These are phyloP conservation scores for Ricordea florida DNA, from an alignment of 92 coral and sea anemone species.

Conservation along the genomic window DNA sequence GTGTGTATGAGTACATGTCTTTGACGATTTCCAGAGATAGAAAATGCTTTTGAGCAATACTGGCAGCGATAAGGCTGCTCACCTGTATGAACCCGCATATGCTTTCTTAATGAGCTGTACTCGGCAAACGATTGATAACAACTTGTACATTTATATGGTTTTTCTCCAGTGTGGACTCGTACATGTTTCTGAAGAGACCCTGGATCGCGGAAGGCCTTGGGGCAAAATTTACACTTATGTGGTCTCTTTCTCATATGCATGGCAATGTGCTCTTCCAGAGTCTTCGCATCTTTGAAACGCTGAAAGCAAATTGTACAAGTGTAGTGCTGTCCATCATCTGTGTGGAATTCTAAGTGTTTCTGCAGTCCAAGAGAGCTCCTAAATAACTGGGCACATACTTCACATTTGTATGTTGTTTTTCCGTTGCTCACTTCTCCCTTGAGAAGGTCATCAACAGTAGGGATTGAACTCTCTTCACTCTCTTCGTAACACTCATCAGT, in stretches of 20 bases:
- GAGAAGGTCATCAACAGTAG: conserved; percentile 33
- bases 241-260: conserved; percentile 89
- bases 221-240: conserved; percentile 90
- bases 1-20: conserved; percentile 95
- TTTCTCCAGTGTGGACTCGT: conserved; percentile 96
- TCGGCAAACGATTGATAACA: conserved; percentile 91
- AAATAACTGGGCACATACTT: conserved; percentile 92
- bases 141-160: conserved; percentile 85
- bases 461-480: conserved; percentile 12
- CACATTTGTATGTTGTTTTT: conserved; percentile 78
- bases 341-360: conserved; percentile 94
- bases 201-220: conserved; percentile 98
- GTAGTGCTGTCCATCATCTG: conserved; percentile 85
- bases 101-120: conserved; percentile 96
- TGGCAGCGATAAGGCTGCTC: conserved; percentile 96
- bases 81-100: conserved; percentile 94
- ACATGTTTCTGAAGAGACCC: conserved; percentile 98
- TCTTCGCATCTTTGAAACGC: conserved; percentile 58
- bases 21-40: conserved; percentile 97
- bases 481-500: conserved; percentile 2
- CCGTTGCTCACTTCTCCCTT: conserved; percentile 49
- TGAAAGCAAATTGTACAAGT: conserved; percentile 88
- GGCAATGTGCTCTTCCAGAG: conserved; percentile 81
- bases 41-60: conserved; percentile 88
- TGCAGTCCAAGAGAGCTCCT: conserved; percentile 94